A percentile compares a stretch with the other conserved stretches of the same genome.
These are phyloP conservation scores for Urocitellus parryii DNA, from an alignment of 2,113 vertebrate genomes.

Conservation along the genomic window DNA sequence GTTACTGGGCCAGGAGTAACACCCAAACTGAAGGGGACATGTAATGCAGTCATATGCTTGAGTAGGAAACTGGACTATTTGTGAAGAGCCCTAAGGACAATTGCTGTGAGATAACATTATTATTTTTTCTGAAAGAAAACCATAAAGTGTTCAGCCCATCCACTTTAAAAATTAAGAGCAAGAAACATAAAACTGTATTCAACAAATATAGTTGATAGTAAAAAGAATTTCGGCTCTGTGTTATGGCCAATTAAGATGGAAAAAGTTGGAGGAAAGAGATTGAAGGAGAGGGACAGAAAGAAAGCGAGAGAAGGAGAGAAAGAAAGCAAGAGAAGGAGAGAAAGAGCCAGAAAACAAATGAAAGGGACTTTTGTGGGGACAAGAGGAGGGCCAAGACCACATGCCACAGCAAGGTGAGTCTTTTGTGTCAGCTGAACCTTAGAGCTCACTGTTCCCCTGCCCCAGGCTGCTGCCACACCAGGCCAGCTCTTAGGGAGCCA, in stretches of 20 bases:
- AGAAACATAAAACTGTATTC: constrained; percentile 77
- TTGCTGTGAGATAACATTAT: constrained; percentile 34
- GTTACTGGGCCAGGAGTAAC: background rate
- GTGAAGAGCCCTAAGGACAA: constrained; percentile 59
- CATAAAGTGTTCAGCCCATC: constrained; percentile 73
- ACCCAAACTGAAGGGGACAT: background rate
- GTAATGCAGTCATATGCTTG: background rate
- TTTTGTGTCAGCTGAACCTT: background rate
- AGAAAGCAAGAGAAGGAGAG: background rate
- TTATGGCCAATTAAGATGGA: constrained; percentile 75
- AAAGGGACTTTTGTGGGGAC: background rate
- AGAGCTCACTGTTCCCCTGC: background rate
- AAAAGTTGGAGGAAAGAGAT: constrained; percentile 58
- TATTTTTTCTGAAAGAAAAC: constrained; percentile 51
- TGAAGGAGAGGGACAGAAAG: constrained; percentile 20
- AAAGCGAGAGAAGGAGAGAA: background rate
- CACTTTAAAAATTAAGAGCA: constrained; percentile 77
- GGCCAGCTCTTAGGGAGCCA: background rate
- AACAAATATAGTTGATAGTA: constrained; percentile 76
- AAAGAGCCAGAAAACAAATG: background rate
- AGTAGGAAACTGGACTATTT: constrained; percentile 38
- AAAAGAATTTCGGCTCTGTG: constrained; percentile 65
- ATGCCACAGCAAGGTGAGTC: background rate
- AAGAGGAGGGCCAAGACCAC: background rate
- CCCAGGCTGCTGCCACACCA: background rate